phyloP scores from a whole-genome alignment of 2,113 vertebrate species.

The Ia io region DNA sequence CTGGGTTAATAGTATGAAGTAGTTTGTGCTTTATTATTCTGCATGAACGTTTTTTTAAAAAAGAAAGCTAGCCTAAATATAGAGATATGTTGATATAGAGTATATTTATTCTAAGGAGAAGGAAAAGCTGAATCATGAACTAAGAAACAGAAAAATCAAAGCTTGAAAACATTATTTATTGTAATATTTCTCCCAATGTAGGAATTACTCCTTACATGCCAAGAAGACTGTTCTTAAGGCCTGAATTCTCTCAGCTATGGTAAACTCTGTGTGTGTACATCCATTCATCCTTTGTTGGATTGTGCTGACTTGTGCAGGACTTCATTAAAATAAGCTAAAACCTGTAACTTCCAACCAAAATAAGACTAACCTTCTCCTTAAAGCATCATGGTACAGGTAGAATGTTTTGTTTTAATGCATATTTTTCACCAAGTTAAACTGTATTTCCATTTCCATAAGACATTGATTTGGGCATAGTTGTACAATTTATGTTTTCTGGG shows the following conservation, averaged over 20 bases:
- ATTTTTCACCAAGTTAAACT: neutral
- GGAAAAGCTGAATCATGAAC: neutral
- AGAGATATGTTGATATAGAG: neutral
- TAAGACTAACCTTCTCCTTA: neutral
- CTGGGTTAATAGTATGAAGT: conserved; percentile 33
- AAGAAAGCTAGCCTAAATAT: neutral
- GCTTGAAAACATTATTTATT: neutral
- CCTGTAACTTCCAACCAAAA: neutral
- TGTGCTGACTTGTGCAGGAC: neutral
- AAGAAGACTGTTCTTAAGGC: neutral
- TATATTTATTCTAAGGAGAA: neutral
- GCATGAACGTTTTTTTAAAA: neutral
- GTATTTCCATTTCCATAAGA: neutral
- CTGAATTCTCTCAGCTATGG: neutral
- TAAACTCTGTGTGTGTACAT: neutral
- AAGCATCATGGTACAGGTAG: neutral
- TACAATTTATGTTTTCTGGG: neutral
- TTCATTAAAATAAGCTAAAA: neutral
- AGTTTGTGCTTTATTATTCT: neutral
- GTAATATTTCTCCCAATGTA: neutral
- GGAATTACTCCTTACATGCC: neutral
- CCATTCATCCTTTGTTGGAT: neutral
- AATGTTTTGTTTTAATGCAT: neutral
- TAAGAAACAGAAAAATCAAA: neutral
- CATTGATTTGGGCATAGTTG: neutral